These are phyloP conservation scores for Anguilla anguilla DNA, from an alignment of 2,797 vertebrate genomes.

Conservation along the genomic window DNA sequence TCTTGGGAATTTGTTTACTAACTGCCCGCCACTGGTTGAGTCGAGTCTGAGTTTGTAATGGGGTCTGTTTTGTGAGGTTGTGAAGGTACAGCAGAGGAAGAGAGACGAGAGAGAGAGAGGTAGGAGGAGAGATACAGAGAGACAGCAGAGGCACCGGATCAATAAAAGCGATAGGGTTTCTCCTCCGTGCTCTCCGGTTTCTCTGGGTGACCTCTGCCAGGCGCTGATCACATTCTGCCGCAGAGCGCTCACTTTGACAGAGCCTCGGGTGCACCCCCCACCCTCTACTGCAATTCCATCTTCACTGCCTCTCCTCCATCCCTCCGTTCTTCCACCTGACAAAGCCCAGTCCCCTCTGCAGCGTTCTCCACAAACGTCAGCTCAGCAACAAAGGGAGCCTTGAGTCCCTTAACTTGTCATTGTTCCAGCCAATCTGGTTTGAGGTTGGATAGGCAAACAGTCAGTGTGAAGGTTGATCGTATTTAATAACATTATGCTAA, in stretches of 20 bases:
- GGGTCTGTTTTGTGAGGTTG: conserved; percentile 25
- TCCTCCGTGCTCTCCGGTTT: conserved; percentile 67
- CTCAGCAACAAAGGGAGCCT: not conserved
- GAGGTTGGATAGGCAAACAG: not conserved
- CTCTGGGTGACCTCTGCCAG: conserved; percentile 72
- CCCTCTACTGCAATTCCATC: not conserved
- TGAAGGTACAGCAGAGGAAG: not conserved
- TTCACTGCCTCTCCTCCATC: not conserved
- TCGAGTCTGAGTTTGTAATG: conserved; percentile 8
- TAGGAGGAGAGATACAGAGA: conserved; percentile 37
- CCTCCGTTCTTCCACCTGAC: not conserved
- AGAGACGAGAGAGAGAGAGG: conserved; percentile 18
- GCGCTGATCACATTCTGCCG: conserved; percentile 69
- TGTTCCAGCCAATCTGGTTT: not conserved
- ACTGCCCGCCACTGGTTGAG: conserved; percentile 18
- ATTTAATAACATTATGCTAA: not conserved
- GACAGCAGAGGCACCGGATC: conserved; percentile 69
- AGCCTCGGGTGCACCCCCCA: not conserved
- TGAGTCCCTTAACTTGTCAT: not conserved
- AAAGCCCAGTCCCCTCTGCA: not conserved
- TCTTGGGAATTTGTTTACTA: conserved; percentile 4
- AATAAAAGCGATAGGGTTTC: conserved; percentile 77
- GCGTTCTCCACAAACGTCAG: not conserved
- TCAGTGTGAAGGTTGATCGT: not conserved
- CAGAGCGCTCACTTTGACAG: conserved; percentile 50